Percentiles rank a stretch among this genome's conserved stretches.
Conservation (phyloP, 2,113 vertebrate genomes). For the Cathartes aura region DNA sequence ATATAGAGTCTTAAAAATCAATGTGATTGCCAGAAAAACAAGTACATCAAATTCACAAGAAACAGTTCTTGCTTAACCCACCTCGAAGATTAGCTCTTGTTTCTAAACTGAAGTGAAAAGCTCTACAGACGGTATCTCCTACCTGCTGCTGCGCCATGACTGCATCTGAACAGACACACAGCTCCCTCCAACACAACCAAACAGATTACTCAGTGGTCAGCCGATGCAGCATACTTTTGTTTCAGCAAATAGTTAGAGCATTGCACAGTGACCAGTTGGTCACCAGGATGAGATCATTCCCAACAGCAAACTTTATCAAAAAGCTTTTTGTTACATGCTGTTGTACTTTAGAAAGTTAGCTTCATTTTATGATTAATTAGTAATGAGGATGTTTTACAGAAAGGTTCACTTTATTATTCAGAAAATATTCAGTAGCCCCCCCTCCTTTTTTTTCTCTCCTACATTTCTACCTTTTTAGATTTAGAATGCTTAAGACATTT, state of each 20-base stretch:
- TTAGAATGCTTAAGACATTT: not conserved
- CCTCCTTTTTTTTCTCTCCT: not conserved
- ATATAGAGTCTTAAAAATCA: not conserved
- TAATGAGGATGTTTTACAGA: not conserved
- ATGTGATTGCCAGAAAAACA: rapidly evolving
- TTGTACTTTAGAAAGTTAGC: not conserved
- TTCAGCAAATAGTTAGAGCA: slow-evolving; percentile 52
- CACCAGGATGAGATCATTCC: slow-evolving; percentile 70
- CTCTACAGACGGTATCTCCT: not conserved
- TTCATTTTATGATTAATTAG: not conserved
- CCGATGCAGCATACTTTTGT: not conserved
- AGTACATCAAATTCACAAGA: rapidly evolving
- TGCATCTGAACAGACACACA: rapidly evolving
- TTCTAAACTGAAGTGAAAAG: not conserved
- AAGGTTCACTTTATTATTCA: not conserved
- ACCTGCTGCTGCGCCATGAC: rapidly evolving
- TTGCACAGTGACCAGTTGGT: slow-evolving; percentile 13
- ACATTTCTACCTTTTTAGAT: not conserved
- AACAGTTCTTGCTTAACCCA: not conserved
- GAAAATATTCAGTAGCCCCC: not conserved
- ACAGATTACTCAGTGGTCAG: not conserved
- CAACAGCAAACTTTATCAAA: slow-evolving; percentile 54
- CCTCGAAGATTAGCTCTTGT: not conserved
- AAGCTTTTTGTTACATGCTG: slow-evolving; percentile 67
- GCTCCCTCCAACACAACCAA: not conserved